Evolutionary conservation across 1,140 invertebrate genomes (phyloP).

Genomic region (Plutomurus gul): DNA sequence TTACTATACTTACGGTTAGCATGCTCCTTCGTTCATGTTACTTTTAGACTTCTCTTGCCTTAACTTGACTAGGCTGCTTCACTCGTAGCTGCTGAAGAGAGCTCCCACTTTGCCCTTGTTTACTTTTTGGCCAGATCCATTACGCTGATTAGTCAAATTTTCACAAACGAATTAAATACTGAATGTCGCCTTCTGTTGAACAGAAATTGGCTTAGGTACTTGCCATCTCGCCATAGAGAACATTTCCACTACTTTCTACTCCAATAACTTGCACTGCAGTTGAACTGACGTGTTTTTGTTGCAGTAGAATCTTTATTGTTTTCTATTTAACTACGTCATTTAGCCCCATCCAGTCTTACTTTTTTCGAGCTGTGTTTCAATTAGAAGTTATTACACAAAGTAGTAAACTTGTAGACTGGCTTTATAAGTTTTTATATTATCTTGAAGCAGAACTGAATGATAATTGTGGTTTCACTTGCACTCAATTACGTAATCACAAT

Average conservation of each 20-base stretch:
- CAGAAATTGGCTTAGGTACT: background rate
- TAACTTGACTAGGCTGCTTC: background rate
- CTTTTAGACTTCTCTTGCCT: background rate
- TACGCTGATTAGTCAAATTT: conserved; percentile 34
- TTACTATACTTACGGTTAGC: too few species aligned
- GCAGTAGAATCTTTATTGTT: too few species aligned
- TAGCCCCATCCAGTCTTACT: too few species aligned
- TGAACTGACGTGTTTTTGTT: background rate
- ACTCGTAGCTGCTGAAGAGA: background rate
- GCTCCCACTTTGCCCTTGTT: conserved; percentile 20
- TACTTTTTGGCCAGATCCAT: conserved; percentile 12
- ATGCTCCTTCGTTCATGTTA: too few species aligned
- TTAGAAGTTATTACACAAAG: too few species aligned
- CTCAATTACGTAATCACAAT: too few species aligned
- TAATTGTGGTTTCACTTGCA: too few species aligned
- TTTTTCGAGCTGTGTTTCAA: too few species aligned
- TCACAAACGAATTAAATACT: conserved; percentile 20
- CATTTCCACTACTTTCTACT: background rate
- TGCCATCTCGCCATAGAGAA: conserved; percentile 4
- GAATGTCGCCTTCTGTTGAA: conserved; percentile 19
- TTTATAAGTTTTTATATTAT: too few species aligned
- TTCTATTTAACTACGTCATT: too few species aligned
- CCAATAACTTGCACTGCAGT: background rate
- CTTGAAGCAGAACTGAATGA: too few species aligned
- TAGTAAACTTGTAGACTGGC: too few species aligned